These are phyloP conservation scores for Macrocentrus cingulum DNA, from an alignment of 1,140 invertebrate genomes.

Conservation along the genomic window DNA sequence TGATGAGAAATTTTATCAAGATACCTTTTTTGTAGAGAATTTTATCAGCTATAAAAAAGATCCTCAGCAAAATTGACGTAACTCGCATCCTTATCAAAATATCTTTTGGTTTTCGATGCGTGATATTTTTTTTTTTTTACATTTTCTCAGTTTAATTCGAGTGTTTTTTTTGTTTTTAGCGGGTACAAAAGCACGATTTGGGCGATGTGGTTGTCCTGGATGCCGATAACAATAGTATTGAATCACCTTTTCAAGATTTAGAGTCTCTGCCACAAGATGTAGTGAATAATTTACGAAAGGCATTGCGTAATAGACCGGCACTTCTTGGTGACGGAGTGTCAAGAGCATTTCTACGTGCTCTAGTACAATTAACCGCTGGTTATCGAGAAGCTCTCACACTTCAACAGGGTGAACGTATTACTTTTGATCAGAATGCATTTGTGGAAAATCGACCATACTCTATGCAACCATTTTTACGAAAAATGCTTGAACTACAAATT, in stretches of 20 bases:
- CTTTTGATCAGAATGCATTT: conserved; percentile 83
- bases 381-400: conserved; percentile 89
- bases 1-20: too few relatives aligned
- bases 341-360: conserved; percentile 82
- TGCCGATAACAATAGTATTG: conserved; percentile 83
- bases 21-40: too few relatives aligned
- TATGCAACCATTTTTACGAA: conserved; percentile 84
- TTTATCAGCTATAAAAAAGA: too few relatives aligned
- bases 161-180: conserved; percentile 57
- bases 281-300: conserved; percentile 71
- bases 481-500: conserved; percentile 91
- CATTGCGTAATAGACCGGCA: conserved; percentile 69
- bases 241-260: conserved; percentile 86
- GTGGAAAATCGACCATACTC: conserved; percentile 77
- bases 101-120: too few relatives aligned
- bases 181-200: conserved; percentile 72
- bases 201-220: conserved; percentile 91
- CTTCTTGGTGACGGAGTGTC: conserved; percentile 87
- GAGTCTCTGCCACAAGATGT: conserved; percentile 81
- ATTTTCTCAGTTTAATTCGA: background rate
- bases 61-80: too few relatives aligned
- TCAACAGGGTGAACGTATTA: conserved; percentile 78
- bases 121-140: conserved; percentile 36
- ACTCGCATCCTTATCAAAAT: too few relatives aligned
- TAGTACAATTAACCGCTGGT: conserved; percentile 90